A percentile compares a stretch with the other conserved stretches of the same genome.
phyloP scores from a whole-genome alignment of 2,888 invertebrate genomes.

The Apoda limacodes region DNA sequence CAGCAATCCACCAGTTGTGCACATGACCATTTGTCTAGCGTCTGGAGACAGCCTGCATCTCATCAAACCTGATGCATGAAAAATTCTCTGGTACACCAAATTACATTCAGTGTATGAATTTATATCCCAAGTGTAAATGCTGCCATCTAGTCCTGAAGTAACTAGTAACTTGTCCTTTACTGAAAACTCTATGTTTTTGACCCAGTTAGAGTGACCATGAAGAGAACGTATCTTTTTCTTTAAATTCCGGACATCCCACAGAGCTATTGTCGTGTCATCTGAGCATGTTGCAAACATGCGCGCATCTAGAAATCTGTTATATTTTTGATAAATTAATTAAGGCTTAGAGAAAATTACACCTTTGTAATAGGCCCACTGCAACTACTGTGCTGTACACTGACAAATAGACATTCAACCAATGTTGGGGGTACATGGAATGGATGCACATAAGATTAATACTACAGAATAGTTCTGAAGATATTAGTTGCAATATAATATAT shows the following conservation, averaged over 20 bases:
- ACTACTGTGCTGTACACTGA: neutral
- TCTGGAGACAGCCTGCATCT: constrained; percentile 89
- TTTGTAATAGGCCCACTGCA: too few relatives aligned
- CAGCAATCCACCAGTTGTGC: constrained; percentile 90
- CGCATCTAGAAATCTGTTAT: constrained; percentile 86
- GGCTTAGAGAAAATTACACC: neutral
- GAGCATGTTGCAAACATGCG: constrained; percentile 93
- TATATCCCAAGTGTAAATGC: constrained; percentile 94
- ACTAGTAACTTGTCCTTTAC: constrained; percentile 85
- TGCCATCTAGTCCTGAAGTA: constrained; percentile 93
- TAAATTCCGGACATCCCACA: constrained; percentile 93
- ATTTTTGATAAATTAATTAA: constrained; percentile 12
- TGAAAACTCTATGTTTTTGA: constrained; percentile 95
- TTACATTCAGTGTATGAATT: constrained; percentile 86
- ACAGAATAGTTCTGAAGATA: too few relatives aligned
- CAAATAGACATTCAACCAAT: constrained; percentile 2
- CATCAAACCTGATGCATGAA: constrained; percentile 88
- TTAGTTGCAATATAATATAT: too few relatives aligned
- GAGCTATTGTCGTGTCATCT: constrained; percentile 91
- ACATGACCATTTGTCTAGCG: constrained; percentile 88
- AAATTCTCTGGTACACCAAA: constrained; percentile 82
- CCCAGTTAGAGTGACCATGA: constrained; percentile 94
- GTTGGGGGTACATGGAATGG: too few relatives aligned
- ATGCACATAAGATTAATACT: too few relatives aligned
- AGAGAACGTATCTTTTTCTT: constrained; percentile 81